Percentiles rank a stretch among this genome's conserved stretches.
These are phyloP conservation scores for Venustoraphidia nigricollis DNA, from an alignment of 2,888 invertebrate genomes.

Conservation along the genomic window DNA sequence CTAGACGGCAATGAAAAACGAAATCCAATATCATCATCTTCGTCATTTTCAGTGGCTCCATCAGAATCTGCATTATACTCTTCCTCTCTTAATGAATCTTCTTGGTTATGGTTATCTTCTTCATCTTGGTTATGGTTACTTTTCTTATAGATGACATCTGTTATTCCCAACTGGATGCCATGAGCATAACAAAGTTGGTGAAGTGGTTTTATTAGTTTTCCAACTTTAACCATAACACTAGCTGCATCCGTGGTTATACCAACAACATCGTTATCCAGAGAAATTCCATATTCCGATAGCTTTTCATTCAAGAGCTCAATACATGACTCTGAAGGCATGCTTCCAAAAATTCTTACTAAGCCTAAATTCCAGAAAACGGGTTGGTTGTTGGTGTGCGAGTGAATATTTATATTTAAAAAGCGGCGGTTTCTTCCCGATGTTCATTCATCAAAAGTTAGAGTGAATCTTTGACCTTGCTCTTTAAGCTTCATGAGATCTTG, in stretches of 20 bases:
- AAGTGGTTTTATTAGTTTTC: constrained; percentile 11
- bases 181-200: constrained; percentile 16
- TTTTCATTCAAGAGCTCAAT: constrained; percentile 8
- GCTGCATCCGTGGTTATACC: constrained; percentile 15
- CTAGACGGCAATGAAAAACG: too few species aligned
- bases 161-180: constrained; percentile 12
- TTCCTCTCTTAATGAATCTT: too few species aligned
- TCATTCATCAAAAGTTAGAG: too few species aligned
- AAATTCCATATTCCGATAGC: constrained; percentile 8
- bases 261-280: constrained; percentile 13
- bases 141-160: constrained; percentile 13
- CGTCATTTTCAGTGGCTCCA: too few species aligned
- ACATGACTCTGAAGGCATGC: constrained; percentile 12
- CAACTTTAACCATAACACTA: constrained; percentile 15
- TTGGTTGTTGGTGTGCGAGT: too few species aligned
- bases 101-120: too few species aligned
- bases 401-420: too few species aligned
- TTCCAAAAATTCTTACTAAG: constrained; percentile 11
- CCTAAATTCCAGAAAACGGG: constrained; percentile 10
- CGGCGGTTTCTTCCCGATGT: too few species aligned
- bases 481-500: neutral
- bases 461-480: too few species aligned
- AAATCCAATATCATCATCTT: too few species aligned
- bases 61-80: too few species aligned
- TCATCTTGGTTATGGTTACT: too few species aligned